Evolutionary conservation across 2,888 invertebrate species (phyloP).

Genomic region (Ectobius pallidus): DNA sequence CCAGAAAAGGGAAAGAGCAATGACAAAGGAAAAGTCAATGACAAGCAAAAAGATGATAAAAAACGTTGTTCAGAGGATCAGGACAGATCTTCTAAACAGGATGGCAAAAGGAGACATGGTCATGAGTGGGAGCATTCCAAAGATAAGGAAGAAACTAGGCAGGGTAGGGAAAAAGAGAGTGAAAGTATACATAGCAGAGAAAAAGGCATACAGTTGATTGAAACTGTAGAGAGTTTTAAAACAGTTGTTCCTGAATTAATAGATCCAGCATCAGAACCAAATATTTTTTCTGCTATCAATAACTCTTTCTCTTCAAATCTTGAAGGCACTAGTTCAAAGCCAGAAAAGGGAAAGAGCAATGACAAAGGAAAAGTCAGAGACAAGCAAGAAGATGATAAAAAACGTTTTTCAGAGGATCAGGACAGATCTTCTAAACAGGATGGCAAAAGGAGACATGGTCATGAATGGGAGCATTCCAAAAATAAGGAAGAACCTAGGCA

Average conservation of each 20-base stretch:
- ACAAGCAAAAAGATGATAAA: constrained; percentile 37
- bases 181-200: constrained; percentile 46
- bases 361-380: constrained; percentile 45
- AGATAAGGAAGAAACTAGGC: constrained; percentile 48
- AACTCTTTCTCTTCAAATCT: constrained; percentile 53
- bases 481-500: constrained; percentile 48
- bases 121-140: constrained; percentile 45
- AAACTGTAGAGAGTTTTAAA: constrained; percentile 51
- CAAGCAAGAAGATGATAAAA: constrained; percentile 35
- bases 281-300: constrained; percentile 68
- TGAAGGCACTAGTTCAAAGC: constrained; percentile 42
- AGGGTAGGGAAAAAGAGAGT: constrained; percentile 42
- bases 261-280: constrained; percentile 54
- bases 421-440: constrained; percentile 22
- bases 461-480: constrained; percentile 45
- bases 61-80: constrained; percentile 15
- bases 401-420: constrained; percentile 13
- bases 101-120: constrained; percentile 33
- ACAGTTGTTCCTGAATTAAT: constrained; percentile 57
- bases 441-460: constrained; percentile 31
- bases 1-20: constrained; percentile 44
- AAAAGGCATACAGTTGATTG: constrained; percentile 76
- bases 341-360: constrained; percentile 44
- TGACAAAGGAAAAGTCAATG: constrained; percentile 44
- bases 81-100: constrained; percentile 17